Base-by-base conservation (phyloP, 2,113 vertebrate species). In the Chaetops frenatus region DNA sequence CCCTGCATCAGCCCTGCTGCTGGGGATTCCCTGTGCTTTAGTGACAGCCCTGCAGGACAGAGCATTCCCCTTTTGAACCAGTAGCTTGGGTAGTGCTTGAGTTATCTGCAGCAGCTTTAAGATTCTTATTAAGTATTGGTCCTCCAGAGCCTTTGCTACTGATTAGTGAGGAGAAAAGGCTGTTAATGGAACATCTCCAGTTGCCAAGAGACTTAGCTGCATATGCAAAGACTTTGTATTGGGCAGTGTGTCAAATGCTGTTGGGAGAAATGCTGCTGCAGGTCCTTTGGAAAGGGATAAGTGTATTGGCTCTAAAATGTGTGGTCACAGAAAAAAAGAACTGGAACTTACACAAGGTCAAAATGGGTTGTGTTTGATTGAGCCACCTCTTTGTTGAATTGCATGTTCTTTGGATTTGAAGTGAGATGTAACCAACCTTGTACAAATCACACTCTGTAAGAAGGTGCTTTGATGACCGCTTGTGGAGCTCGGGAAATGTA, bases 171-270 rank as follows among this genome's bases (percentile, higher is more conserved):
- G 71, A 88, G 86, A 90, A 92, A 57, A 72, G 71, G 62, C 42
- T 88, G 92, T 92, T 93, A 92, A 36, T 10, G 1, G 88, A 92
- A 33, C 44, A 23, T 92, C 64, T 93, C 60, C 56, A 86, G 72
- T 86, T 96, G 88, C 85, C 90, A 86, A 38, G 82, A 90, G 93
- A 81, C 56, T 86, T 71, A 7, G n/a, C 82, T 78, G 88, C 57
- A 10, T 44, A 4, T 47, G 47, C 61, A 74, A 88, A 74, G 51
- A 57, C 53, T 90, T 65, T 67, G 88, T 58, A 29, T 13, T 88
- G 90, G 94, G 69, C 93, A 88, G 67, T 0, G 33, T 81, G 56
- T 96, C 80, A 84, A 0, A 40, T 0, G 1, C n/a, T 92, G 51
- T 15, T 83, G 88, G 67, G 90, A 85, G 67, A 81, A 73, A 60